A percentile compares a stretch with the other conserved stretches of the same genome.
Evolutionary conservation across 2,113 vertebrate genomes (phyloP).

Genomic region (Andinoacara biseriatus): DNA sequence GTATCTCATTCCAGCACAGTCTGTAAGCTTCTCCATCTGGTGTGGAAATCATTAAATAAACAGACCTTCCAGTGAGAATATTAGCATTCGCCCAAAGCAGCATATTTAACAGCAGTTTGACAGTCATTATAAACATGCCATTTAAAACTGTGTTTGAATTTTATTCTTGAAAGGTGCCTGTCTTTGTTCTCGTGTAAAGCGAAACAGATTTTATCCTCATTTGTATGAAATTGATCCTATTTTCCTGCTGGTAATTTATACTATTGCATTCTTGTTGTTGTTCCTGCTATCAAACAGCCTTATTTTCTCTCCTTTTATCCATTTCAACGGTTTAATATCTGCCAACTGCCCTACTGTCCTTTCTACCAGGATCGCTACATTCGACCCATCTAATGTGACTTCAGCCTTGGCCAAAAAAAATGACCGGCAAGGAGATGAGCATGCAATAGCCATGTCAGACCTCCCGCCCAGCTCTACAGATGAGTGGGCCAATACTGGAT

Average conservation of each 20-base stretch:
- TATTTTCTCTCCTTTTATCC: background rate
- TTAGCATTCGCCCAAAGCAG: slow-evolving; percentile 33
- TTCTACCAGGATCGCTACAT: slow-evolving; percentile 53
- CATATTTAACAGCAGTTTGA: slow-evolving; percentile 33
- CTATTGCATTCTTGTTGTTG: background rate
- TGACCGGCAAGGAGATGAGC: slow-evolving; percentile 39
- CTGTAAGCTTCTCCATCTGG: slow-evolving; percentile 51
- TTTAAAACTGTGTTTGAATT: slow-evolving; percentile 14
- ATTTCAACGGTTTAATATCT: background rate
- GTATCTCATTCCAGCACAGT: slow-evolving; percentile 30
- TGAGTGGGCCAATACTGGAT: slow-evolving; percentile 32
- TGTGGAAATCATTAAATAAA: slow-evolving; percentile 48
- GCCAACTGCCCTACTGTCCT: slow-evolving; percentile 10
- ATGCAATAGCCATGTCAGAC: slow-evolving; percentile 58
- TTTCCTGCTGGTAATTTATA: background rate
- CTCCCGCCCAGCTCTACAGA: slow-evolving; percentile 39
- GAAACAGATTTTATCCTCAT: background rate
- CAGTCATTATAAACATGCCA: slow-evolving; percentile 17
- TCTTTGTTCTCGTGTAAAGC: slow-evolving; percentile 1
- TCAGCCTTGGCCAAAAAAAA: slow-evolving; percentile 51
- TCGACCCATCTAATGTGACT: slow-evolving; percentile 50
- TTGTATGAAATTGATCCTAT: background rate
- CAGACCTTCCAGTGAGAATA: slow-evolving; percentile 37
- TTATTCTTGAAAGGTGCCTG: background rate
- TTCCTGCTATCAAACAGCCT: background rate